Evolutionary conservation across 2,888 invertebrate species (phyloP).

Genomic region (Junonia oenone): DNA sequence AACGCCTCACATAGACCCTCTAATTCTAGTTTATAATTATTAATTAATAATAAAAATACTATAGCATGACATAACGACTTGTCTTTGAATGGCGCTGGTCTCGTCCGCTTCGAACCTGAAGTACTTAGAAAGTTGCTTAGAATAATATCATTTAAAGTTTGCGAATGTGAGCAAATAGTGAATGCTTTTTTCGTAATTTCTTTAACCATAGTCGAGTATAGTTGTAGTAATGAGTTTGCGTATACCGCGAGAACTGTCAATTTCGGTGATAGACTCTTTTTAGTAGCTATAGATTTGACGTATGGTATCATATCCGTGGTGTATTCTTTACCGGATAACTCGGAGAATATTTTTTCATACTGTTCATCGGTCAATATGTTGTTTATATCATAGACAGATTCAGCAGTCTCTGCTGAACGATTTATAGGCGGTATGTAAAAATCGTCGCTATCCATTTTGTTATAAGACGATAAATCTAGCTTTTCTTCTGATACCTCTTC

Average conservation of each 20-base stretch:
- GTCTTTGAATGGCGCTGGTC: slow-evolving; percentile 55
- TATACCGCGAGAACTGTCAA: slow-evolving; percentile 51
- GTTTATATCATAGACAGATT: slow-evolving; percentile 68
- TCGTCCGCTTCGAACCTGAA: slow-evolving; percentile 39
- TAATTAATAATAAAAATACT: slow-evolving; percentile 56
- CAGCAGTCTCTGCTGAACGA: slow-evolving; percentile 57
- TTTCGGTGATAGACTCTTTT: slow-evolving; percentile 35
- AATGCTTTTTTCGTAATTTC: slow-evolving; percentile 50
- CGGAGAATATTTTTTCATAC: slow-evolving; percentile 49
- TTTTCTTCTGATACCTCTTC: slow-evolving; percentile 46
- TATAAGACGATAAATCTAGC: slow-evolving; percentile 52
- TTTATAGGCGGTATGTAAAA: slow-evolving; percentile 75
- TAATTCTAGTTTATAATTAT: slow-evolving; percentile 53
- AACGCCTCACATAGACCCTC: slow-evolving; percentile 46
- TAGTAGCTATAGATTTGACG: slow-evolving; percentile 37
- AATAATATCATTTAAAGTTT: slow-evolving; percentile 50
- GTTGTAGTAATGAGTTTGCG: slow-evolving; percentile 46
- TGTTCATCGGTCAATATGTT: slow-evolving; percentile 61
- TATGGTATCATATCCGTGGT: slow-evolving; percentile 42
- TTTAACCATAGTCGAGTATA: slow-evolving; percentile 38
- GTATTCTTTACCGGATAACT: slow-evolving; percentile 48
- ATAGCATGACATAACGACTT: slow-evolving; percentile 58
- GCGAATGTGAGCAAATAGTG: slow-evolving; percentile 43
- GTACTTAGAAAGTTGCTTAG: slow-evolving; percentile 46
- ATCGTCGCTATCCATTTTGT: slow-evolving; percentile 52